These are phyloP conservation scores for Dendrolimus punctatus DNA, from an alignment of 1,140 invertebrate species.

Conservation along the genomic window DNA sequence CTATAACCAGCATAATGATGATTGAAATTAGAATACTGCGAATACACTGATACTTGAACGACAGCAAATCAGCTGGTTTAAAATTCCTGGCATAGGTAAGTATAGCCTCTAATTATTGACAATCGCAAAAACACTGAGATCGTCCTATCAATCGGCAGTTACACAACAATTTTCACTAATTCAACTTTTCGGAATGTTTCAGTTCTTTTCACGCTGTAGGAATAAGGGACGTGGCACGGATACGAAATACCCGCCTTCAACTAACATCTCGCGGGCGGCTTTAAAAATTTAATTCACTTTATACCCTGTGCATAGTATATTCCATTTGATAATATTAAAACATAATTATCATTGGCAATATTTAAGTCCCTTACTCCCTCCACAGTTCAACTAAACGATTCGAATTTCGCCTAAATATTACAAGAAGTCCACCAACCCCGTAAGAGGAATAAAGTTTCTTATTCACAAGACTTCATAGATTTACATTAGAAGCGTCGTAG, in stretches of 20 bases:
- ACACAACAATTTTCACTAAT: constrained; percentile 42
- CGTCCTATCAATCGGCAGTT: constrained; percentile 54
- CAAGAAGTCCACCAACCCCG: constrained; percentile 21
- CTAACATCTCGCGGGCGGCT: constrained; percentile 20
- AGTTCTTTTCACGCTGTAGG: constrained; percentile 60
- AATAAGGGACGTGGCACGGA: constrained; percentile 66
- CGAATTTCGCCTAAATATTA: constrained; percentile 44
- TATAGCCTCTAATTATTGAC: too few relatives aligned
- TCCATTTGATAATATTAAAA: constrained; percentile 54
- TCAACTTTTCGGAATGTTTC: constrained; percentile 54
- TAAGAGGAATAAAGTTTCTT: constrained; percentile 26
- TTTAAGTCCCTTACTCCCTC: constrained; percentile 61
- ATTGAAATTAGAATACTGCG: too few relatives aligned
- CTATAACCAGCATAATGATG: too few relatives aligned
- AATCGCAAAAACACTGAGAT: neutral
- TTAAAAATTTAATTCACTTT: constrained; percentile 50
- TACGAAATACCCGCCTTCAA: constrained; percentile 24
- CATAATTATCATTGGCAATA: constrained; percentile 51
- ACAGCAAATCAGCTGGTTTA: too few relatives aligned
- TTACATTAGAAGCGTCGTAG: constrained; percentile 36
- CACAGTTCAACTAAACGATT: constrained; percentile 52
- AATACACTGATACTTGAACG: too few relatives aligned
- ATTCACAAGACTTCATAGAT: constrained; percentile 26
- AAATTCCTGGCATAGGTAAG: too few relatives aligned
- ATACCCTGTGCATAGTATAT: constrained; percentile 64